Base-by-base conservation (phyloP, 2,888 invertebrate species). In the Calephelis perditalis region DNA sequence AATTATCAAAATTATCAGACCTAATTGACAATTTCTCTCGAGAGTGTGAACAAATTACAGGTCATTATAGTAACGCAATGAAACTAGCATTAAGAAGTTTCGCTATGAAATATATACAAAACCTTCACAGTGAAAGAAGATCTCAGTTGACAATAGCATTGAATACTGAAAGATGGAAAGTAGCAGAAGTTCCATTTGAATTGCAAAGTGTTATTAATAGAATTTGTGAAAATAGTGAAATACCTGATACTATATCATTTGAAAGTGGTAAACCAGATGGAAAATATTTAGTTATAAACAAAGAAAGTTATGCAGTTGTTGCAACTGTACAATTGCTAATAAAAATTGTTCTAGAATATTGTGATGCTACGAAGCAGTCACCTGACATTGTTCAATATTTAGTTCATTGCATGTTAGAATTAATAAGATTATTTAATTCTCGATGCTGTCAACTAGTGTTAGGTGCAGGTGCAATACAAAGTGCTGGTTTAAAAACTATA, bases 401-500 rank as follows among this genome's bases (percentile, higher is more conserved):
- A 66, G 94, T 97, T 49, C 93, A 96, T 65, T 94, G 97, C 77
- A 93, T 98, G 71, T 93, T 97, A n/a, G 98, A 98, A 81, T 86
- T 99, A 59, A 88, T 98, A 67, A 93, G 97, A 75, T 94, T 96
- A 70, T 97, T 96, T 74, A 97, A 97, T 85, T 96, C 96, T 6
- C 92, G 96, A 63, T 95, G 96, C 72, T 98, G 97, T 84, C 98
- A 99, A 81, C 91, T 99, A 70, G 97, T 99, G 60, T 91, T 99
- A 61, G 99, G 99, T 54, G 99, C 99, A 49, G 99, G 99, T 54
- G 99, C 99, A 7, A 93, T 99, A 76, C 96, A 97, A 75, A 95
- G 97, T 67, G 98, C 98, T 46, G 99, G 99, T 6, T 87, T 97
- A 60, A 97, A 97, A 86, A 98, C 97, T 37, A 98, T 98, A 68